Base-by-base conservation (phyloP, 2,888 invertebrate genomes). In the Linnaemya vulpina region DNA sequence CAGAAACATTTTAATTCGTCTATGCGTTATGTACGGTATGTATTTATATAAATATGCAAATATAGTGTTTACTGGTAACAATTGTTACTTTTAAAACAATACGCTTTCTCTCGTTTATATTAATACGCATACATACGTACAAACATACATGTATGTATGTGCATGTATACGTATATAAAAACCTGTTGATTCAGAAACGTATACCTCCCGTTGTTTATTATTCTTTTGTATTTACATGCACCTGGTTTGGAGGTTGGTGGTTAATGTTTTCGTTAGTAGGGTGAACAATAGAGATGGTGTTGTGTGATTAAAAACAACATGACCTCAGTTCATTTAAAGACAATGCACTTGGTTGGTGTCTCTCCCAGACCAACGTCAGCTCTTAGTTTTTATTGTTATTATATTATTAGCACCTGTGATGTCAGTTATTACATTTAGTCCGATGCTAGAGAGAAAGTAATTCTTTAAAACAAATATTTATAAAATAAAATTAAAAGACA, bases 321-420 rank as follows among this genome's bases (percentile, higher is more conserved):
- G 83, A 84, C 79, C 79, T 79, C 75, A 58, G 74, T 83, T 70
- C 79, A 83, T 78, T 75, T 63, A 43, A 83, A 70, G 65, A 83
- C 83, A 83, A 83, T 83, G 63, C 78, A 63, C 74, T 75, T 74
- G 63, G 9, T 46, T 30, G 51, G 20, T 20, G 30, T n/a, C 49
- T 46, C 40, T 68, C n/a, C n/a, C 40, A 25, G 49, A 38, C n/a
- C 62, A 30, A 40, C 53, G 30, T 5, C 20, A 62, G 49, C 35
- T 77, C 58, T 58, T 49, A 30, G 8, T 49, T 49, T 65, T 55
- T 58, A 80, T 60, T 79, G 62, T 63, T 62, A 68, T 70, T 46
- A 75, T 17, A 75, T 62, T 74, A 74, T 81, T 81, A 81, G 67
- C 84, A 84, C 81, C 77, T 82, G 73, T 40, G 55, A 67, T 80